Evolutionary conservation across 1,140 invertebrate genomes (phyloP).

Genomic region (Macrocentrus cingulum): DNA sequence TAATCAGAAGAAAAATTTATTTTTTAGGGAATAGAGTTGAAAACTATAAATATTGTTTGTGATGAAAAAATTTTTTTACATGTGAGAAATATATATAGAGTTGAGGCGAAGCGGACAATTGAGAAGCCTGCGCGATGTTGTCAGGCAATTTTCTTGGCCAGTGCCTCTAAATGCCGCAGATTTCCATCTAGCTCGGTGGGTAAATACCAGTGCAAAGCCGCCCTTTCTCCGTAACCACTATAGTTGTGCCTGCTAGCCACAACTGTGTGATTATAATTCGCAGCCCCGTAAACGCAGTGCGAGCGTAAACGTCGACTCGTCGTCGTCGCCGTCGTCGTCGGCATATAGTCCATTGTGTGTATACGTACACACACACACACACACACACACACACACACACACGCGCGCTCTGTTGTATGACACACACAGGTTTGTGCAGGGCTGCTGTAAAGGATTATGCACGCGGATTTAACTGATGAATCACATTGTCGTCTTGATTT

Average conservation of each 20-base stretch:
- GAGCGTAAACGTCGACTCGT: neutral
- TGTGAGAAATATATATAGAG: too few species aligned
- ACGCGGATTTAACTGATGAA: constrained; percentile 62
- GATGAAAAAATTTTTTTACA: too few species aligned
- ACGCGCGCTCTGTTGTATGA: constrained; percentile 24
- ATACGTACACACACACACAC: neutral
- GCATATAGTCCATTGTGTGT: too few species aligned
- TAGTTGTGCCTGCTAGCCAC: constrained; percentile 46
- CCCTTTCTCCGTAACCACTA: constrained; percentile 25
- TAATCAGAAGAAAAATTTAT: too few species aligned
- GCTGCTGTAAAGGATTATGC: constrained; percentile 58
- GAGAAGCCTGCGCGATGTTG: constrained; percentile 50
- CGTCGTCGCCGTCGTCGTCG: constrained; percentile 29
- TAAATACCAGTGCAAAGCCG: constrained; percentile 29
- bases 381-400: neutral
- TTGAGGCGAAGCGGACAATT: constrained; percentile 41
- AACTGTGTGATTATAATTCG: constrained; percentile 61
- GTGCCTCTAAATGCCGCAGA: constrained; percentile 59
- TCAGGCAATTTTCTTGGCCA: constrained; percentile 61
- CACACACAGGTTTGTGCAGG: too few species aligned
- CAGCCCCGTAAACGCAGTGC: constrained; percentile 30
- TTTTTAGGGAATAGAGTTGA: too few species aligned
- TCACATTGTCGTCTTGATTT: constrained; percentile 62
- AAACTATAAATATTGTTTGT: too few species aligned
- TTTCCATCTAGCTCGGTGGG: constrained; percentile 53